Conservation (phyloP, 2,888 invertebrate genomes). For the Aporophyla lueneburgensis region DNA sequence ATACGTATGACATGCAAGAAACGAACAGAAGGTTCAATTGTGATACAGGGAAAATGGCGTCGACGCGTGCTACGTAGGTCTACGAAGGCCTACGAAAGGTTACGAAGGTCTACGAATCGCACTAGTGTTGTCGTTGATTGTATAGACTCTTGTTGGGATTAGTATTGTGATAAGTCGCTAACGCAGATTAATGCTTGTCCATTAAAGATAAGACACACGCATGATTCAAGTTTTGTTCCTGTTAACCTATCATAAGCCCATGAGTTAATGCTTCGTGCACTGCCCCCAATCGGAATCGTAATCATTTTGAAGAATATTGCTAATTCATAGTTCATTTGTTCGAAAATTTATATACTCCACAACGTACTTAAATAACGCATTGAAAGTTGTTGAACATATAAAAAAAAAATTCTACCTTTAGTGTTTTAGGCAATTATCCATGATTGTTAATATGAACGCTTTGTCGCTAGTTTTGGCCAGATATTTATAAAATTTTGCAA, state of each 20-base stretch:
- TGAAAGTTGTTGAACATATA: no score
- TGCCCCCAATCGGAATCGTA: no score
- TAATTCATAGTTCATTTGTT: no score
- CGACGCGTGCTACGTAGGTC: neutral
- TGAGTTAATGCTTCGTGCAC: neutral
- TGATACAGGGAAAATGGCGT: neutral
- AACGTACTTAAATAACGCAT: no score
- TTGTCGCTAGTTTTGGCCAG: neutral
- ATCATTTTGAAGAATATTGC: no score
- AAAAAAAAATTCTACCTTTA: no score
- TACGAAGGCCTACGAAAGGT: neutral
- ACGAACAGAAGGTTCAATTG: slow-evolving; percentile 43
- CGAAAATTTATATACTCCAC: no score
- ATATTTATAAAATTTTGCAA: neutral
- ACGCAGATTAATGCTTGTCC: no score
- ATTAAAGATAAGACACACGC: neutral
- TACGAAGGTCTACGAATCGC: neutral
- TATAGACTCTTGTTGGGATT: no score
- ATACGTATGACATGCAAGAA: slow-evolving; percentile 63
- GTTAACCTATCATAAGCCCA: neutral
- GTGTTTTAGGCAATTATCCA: no score
- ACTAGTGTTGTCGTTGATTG: no score
- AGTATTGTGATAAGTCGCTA: no score
- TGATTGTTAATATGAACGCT: neutral
- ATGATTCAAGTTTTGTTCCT: neutral